Base-by-base conservation (phyloP, 2,888 invertebrate species). In the Serripes groenlandicus region DNA sequence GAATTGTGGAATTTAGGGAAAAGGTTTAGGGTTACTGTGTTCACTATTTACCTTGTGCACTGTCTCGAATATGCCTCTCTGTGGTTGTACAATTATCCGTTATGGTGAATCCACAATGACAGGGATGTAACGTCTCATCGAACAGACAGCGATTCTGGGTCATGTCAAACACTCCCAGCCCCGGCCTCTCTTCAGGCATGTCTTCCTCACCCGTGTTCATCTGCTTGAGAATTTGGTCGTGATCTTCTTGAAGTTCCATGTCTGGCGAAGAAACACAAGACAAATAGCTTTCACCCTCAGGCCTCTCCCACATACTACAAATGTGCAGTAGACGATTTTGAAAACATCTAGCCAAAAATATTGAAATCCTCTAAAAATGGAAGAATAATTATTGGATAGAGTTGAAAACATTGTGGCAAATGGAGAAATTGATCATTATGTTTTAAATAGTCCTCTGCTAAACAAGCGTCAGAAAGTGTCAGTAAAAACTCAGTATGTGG, bases 61-160 rank as follows among this genome's bases (percentile, higher is more conserved):
- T 66, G 15, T 26, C 26, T 0, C 26, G 42, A 23, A 66, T 28
- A 66, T 66, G 58, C n/a, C 74, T 76, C 32, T 81, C 81, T 35
- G 69, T 77, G 9, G 81, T 42, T 23, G 37, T 32, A 9, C 62
- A 52, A 60, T 66, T 76, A 18, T 71, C 73, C 3, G 80, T 78
- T 11, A 85, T 80, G 23, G 72, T 81, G 71, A 89, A 90, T 18
- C 89, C 90, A 86, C 90, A 90, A 11, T 83, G 77, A 15, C 79
- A 75, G 1, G 86, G 88, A 52, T 78, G 75, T 15, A 90, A 56
- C 1, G 72, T 64, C 2, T 78, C 75, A 26, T 71, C 85, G 70
- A 87, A 90, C 68, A 89, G 60, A 30, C 83, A 75, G 58, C 85
- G 75, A 62, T 80, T 85, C 35, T 66, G 37, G 7, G 76, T 42